Evolutionary conservation across 2,797 vertebrate genomes (phyloP).

Genomic region (Micrastur ruficollis): DNA sequence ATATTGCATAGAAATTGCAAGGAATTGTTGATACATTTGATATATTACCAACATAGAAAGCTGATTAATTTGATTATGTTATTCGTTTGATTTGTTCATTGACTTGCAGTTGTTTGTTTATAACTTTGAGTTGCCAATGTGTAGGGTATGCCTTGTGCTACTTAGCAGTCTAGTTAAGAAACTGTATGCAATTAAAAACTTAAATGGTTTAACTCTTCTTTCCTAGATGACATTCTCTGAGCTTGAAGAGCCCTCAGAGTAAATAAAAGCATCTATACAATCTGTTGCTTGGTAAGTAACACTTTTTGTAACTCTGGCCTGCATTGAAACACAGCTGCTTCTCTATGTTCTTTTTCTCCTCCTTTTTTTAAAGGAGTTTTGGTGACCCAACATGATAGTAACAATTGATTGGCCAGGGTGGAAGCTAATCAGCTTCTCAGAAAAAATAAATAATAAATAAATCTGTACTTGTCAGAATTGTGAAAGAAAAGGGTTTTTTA

Average conservation of each 20-base stretch:
- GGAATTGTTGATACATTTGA: background rate
- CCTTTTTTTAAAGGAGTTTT: background rate
- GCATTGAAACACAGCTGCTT: background rate
- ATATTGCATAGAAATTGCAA: background rate
- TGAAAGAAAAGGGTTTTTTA: background rate
- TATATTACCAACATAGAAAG: background rate
- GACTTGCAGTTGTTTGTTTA: background rate
- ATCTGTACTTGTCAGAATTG: background rate
- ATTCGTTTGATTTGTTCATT: background rate
- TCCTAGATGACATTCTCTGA: background rate
- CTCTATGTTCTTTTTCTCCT: background rate
- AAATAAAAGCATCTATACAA: background rate
- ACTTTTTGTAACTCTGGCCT: background rate
- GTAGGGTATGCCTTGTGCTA: background rate
- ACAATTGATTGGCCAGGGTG: background rate
- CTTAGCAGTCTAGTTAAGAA: background rate
- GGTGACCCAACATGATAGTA: background rate
- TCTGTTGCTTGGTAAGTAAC: background rate
- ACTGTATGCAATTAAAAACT: background rate
- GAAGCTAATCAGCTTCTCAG: background rate
- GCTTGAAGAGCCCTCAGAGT: background rate
- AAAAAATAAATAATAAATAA: background rate
- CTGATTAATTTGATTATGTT: background rate
- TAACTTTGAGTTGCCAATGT: background rate
- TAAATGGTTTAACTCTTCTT: background rate